Base-by-base conservation (phyloP, 2,888 invertebrate species). In the Apocheima hispidaria region DNA sequence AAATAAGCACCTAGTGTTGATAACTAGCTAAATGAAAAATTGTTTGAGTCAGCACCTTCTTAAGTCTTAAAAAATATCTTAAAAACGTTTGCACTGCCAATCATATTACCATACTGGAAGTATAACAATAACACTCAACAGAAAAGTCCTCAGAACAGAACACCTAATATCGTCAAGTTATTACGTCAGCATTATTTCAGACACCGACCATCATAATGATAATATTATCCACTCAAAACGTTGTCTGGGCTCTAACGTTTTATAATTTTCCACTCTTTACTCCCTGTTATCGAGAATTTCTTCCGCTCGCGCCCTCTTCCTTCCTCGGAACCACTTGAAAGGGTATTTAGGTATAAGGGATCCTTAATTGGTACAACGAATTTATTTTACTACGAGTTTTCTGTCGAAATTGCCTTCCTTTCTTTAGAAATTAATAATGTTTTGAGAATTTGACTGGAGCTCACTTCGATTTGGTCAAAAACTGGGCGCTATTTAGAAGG, bases 291-390 rank as follows among this genome's bases (percentile, higher is more conserved):
- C 88, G 86, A 81, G 78, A 79, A 88, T 89, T 89, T 86, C 88
- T 88, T 89, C 86, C 88, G 84, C 81, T 84, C 79, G 78, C 83
- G 76, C 86, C 87, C 87, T 86, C 83, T 90, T 89, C 86, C 86
- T 87, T 88, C 86, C 84, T 78, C 71, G 75, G 77, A 83, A 80
- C 84, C 84, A 85, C 86, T 87, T 86, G 85, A 84, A 86, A 83
- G 82, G 87, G 86, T 87, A 88, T 88, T 87, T 89, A 86, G 82
- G 83, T 86, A 86, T 84, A 87, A 88, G 83, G 81, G 86, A 83
- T 82, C 82, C 83, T 82, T 90, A 90, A 91, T 90, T 90, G 89
- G 86, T 84, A 83, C 81, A 84, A 79, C 77, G 80, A 86, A 84
- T 87, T 87, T 86, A 83, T 86, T 86, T 82, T 77, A 80, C 78